phyloP scores from a whole-genome alignment of 2,888 invertebrate species.

The Oconnorella tubifera region DNA sequence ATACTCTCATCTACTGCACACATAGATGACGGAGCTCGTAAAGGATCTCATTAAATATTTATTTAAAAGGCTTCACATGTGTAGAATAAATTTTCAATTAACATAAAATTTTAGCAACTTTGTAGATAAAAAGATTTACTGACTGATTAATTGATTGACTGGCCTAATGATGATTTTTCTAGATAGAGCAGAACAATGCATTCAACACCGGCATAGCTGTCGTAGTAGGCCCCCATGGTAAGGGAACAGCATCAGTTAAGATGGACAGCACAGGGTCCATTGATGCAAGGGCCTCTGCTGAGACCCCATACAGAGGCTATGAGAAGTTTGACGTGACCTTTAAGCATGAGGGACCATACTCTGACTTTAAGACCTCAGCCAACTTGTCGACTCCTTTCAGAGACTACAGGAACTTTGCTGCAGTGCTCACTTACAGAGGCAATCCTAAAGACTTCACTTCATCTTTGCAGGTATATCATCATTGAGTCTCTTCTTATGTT shows the following conservation, averaged over 20 bases:
- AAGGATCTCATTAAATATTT: too few species aligned
- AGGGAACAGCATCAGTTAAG: conserved; percentile 18
- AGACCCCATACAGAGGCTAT: conserved; percentile 14
- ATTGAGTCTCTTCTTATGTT: too few species aligned
- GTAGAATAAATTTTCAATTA: too few species aligned
- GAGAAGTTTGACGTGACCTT: conserved; percentile 17
- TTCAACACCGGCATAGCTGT: too few species aligned
- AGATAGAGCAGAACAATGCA: too few species aligned
- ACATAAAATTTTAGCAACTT: too few species aligned
- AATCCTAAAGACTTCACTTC: conserved; percentile 15
- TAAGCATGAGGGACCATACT: conserved; percentile 24
- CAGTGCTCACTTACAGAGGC: conserved; percentile 13
- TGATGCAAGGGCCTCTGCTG: conserved; percentile 10
- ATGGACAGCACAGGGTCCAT: conserved; percentile 16
- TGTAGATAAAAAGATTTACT: too few species aligned
- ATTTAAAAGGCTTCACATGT: too few species aligned
- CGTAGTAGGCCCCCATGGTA: conserved; percentile 17
- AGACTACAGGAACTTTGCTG: conserved; percentile 17
- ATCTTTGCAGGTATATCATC: conserved; percentile 4
- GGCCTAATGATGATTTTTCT: too few species aligned
- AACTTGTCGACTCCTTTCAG: conserved; percentile 22
- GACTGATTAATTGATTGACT: too few species aligned
- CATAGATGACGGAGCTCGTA: too few species aligned
- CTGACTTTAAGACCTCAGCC: conserved; percentile 24
- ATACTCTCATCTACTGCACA: too few species aligned